Base-by-base conservation (phyloP, 2,797 vertebrate species). In the Buphagus erythrorhynchus region DNA sequence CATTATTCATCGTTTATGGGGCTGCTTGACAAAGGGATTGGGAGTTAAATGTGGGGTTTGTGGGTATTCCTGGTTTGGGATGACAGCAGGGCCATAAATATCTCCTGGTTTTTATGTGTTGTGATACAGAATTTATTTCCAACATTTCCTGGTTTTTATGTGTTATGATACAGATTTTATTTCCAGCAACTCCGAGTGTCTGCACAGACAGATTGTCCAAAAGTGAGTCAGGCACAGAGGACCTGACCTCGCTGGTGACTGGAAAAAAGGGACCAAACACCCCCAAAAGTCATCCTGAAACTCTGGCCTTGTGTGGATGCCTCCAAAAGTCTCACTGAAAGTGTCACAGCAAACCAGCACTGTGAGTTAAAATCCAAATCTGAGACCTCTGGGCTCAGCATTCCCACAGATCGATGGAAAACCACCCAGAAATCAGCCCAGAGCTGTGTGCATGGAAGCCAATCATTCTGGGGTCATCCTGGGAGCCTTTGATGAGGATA, bases 381-480 rank as follows among this genome's bases (percentile, higher is more conserved):
- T 20, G 22, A 61, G 69, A 51, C 9, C 22, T 38, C 26, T 65
- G 33, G 19, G 42, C n/a, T 36, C 52, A 48, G 21, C 25, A 35
- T 46, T 46, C 11, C 46, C 68, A 65, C 11, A 48, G 71, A 86
- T 17, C 16, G 5, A 13, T 20, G 57, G 73, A 55, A 81, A 81
- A 68, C 7, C 29, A 29, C 6, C 4, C 28, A 46, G 7, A 42
- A 54, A 63, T 31, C 31, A 88, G 19, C 26, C 40, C 2, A 10
- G 45, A 14, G 42, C 61, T 35, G 6, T 1, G 3, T 3, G 20
- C 24, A 10, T n/a, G 21, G 57, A 78, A 71, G 11, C 9, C 8
- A 43, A 20, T 18, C 0, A 0, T 20, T 21, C 11, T 29, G 19
- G 42, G 2, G 1, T 38, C 40, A 43, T 20, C 0, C 0, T 49